Base-by-base conservation (phyloP, 1,140 invertebrate species). In the Cydia fagiglandana region DNA sequence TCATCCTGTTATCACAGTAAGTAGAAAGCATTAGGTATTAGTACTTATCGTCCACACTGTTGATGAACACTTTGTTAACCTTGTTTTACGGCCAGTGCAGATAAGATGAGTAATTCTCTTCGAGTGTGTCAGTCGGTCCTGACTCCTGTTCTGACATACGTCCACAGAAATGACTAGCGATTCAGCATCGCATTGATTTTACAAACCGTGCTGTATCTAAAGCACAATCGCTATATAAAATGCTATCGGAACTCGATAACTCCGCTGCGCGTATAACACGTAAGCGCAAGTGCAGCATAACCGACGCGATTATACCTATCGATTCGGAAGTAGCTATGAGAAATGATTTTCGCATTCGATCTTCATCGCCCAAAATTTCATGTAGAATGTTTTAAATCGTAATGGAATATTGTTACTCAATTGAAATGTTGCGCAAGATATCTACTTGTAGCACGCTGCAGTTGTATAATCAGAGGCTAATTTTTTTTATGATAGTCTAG, bases 271-370 rank as follows among this genome's bases (percentile, higher is more conserved):
- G 20, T 61, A 61, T 10, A 61, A 61, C 56, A 61, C 56, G 56
- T 61, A n/a, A 20, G 56, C n/a, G 56, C 56, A 61, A 20, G 56
- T 61, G 56, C 56, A 61, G 56, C 56, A 61, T 61, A 61, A 61
- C 56, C 56, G 50, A 2, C 50, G 53, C n/a, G 56, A 61, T 61
- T 61, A 61, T 12, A 20, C n/a, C 20, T 20, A 61, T 24, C n/a
- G 56, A 61, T 61, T 61, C 53, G 7, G 53, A 61, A 61, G n/a
- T 61, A 61, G 15, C 53, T 9, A 61, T 4, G 53, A 61, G 56
- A 61, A 24, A 61, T 61, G 7, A 61, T 61, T 61, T 20, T 61
- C 20, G 9, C 56, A n/a, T 17, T 20, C 17, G 53, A 20, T 53
- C 12, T 17, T 53, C 50, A 53, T 53, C 7, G 50, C 50, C n/a